These are phyloP conservation scores for Spicauda simplicius DNA, from an alignment of 2,888 invertebrate species.

Conservation along the genomic window DNA sequence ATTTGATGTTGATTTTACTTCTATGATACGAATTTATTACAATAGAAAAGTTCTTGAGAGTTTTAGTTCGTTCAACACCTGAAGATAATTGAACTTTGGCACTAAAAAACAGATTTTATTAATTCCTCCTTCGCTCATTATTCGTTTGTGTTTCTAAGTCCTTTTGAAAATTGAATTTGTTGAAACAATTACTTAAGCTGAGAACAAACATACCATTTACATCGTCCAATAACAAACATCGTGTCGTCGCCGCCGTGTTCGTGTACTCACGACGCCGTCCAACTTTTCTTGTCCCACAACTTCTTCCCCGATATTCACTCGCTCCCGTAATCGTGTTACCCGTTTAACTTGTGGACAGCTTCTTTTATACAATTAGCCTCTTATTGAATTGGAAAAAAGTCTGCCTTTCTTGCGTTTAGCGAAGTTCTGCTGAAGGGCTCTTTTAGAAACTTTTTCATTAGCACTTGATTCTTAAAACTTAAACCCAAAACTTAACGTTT, in stretches of 20 bases:
- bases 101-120: neutral
- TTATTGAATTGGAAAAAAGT: slow-evolving; percentile 64
- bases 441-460: slow-evolving; percentile 39
- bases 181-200: slow-evolving; percentile 21
- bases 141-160: slow-evolving; percentile 10
- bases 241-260: slow-evolving; percentile 19
- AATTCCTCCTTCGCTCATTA: neutral
- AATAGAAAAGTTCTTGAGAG: too few relatives aligned
- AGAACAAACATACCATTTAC: slow-evolving; percentile 32
- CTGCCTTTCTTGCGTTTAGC: slow-evolving; percentile 43
- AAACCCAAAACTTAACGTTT: slow-evolving; percentile 20
- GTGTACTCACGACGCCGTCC: slow-evolving; percentile 39
- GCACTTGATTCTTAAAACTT: slow-evolving; percentile 16
- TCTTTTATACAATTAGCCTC: slow-evolving; percentile 72
- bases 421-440: slow-evolving; percentile 46
- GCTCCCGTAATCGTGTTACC: slow-evolving; percentile 69
- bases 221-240: slow-evolving; percentile 31
- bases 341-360: slow-evolving; percentile 74
- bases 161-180: slow-evolving; percentile 23
- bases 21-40: too few relatives aligned
- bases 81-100: neutral
- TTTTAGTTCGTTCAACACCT: too few relatives aligned
- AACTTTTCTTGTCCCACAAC: slow-evolving; percentile 54
- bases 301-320: slow-evolving; percentile 69
- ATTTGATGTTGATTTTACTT: neutral